Evolutionary conservation across 1,140 invertebrate genomes (phyloP), one percentile per base, ranked within the genome.

Genomic region (Dendroctonus ponderosae): DNA sequence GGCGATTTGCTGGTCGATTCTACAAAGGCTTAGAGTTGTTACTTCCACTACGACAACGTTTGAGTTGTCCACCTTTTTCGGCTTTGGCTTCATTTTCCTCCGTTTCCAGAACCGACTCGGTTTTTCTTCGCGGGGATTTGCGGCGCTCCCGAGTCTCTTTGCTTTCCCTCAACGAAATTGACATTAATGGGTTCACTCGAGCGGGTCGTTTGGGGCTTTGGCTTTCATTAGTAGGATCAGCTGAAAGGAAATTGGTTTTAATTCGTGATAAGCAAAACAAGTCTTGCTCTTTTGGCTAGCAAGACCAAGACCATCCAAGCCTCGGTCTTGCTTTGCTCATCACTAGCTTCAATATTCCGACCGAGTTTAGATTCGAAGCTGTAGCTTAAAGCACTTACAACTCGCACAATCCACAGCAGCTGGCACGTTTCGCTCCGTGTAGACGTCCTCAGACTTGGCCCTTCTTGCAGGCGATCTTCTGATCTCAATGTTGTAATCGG

Each of bases 371-470:
- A 26, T 3, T 26, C 1, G 1, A 26, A 26, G 3, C 26, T 26
- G 26, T 3, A 26, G 26, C 26, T 26, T 26, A 26, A 26, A 26
- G 26, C 26, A 26, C 26, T 26, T 26, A 26, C 26, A 26, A 26
- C 26, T 26, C 3, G 26, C 3, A 26, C 26, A 40, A 9, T 56
- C 39, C 53, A 56, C 37, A 40, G 53, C 41, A 26, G 11, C 5
- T 56, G 41, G 41, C 37, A 40, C 26, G 12, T 62, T 59, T 52
- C 51, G 46, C 43, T 69, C 70, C 37, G 11, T n/a, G 49, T 68
- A 71, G 15, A 67, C 64, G 46, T 74, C 72, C 63, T 77, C 77
- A 49, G 72, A 74, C 40, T 73, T 69, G 0, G 74, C 67, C 37
- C 73, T 61, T 37, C 71, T 67, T 7, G 68, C 58, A 43, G 75